Evolutionary conservation across 2,797 vertebrate species (phyloP), one percentile per base, ranked within the genome.

Genomic region (Phrynocephalus vlangalii): DNA sequence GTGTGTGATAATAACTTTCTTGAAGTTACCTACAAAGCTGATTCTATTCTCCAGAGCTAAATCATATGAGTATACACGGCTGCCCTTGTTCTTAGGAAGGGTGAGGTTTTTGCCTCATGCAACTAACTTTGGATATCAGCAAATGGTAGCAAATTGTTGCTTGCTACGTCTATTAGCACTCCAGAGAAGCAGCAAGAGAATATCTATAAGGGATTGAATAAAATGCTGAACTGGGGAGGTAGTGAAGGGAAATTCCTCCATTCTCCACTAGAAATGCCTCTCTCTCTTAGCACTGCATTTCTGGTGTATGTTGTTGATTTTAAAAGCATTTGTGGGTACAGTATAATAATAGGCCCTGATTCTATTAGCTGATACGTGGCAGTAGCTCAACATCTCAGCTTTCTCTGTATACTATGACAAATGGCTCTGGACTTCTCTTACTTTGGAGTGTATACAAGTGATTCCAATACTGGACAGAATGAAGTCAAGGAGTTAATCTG

Each of bases 381-480:
- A 33, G 5, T 67, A 28, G 33, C 33, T 67, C 30, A 67, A 11
- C 67, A 60, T 60, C 18, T 79, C 1, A 20, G 30, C 16, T 79
- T 79, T 79, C 60, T 81, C 63, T 28, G 24, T 68, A n/a, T 2
- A 20, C 38, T 72, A 20, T 56, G 48, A 5, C 28, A 83, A 72
- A 83, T 50, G 68, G n/a, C 68, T 3, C 68, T 72, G 28, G 18
- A 72, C 8, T 22, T 52, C 30, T 33, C 68, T 72, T 56, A 72
- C 11, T n/a, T n/a, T 56, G 30, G 48, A 83, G n/a, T 71, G 16
- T 72, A 72, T 22, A n/a, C 71, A 72, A 56, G 68, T 24, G 10
- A 56, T 83, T 52, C 48, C 48, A 13, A 33, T 83, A 83, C 24
- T 83, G 68, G 72, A 72, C 10, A 72, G n/a, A 72, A 83, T 83